Evolutionary conservation across 2,113 vertebrate genomes (phyloP).

Genomic region (Apaloderma vittatum): DNA sequence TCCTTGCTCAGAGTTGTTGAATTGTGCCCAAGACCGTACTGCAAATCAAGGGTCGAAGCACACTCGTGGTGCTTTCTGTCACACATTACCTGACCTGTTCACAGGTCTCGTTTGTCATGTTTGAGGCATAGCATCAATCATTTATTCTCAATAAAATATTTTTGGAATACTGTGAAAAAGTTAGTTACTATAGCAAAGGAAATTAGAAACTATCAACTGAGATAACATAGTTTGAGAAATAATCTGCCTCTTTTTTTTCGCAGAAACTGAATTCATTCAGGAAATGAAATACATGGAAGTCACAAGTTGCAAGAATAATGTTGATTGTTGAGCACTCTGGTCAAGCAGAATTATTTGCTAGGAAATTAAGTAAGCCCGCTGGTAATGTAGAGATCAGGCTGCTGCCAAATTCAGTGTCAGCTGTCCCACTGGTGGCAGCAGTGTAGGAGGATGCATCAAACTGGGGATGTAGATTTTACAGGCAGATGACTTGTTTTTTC

Average conservation of each 20-base stretch:
- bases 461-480: background rate
- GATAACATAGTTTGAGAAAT: background rate
- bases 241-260: background rate
- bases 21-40: background rate
- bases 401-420: background rate
- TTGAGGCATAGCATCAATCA: background rate
- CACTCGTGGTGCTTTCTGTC: background rate
- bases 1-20: background rate
- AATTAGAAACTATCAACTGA: background rate
- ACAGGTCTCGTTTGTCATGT: background rate
- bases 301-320: background rate
- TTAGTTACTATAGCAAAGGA: background rate
- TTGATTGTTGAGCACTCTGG: background rate
- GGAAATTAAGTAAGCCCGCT: background rate
- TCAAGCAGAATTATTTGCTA: background rate
- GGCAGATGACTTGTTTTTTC: background rate
- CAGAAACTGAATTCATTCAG: background rate
- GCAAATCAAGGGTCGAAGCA: background rate
- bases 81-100: too few species aligned
- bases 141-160: background rate
- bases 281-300: background rate
- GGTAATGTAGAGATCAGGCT: background rate
- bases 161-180: background rate
- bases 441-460: background rate
- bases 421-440: background rate